Percentiles rank a stretch among this genome's conserved stretches.
Conservation (phyloP, 2,888 invertebrate species). For the Ametastegia equiseti region DNA sequence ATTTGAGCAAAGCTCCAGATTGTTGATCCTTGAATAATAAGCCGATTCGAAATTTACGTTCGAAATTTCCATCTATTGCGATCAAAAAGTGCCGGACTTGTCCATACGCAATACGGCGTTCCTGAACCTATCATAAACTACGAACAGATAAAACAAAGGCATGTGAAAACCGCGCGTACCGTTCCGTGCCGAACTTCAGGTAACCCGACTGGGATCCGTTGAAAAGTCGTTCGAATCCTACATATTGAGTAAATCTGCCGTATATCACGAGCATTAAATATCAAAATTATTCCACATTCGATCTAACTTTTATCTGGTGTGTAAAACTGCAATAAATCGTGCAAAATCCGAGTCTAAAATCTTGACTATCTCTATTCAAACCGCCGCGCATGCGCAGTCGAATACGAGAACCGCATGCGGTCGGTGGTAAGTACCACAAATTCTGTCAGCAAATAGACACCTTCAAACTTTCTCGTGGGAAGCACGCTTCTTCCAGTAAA, state of each 20-base stretch:
- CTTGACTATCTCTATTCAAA: background rate
- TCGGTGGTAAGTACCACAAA: background rate
- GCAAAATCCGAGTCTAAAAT: background rate
- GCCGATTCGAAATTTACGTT: background rate
- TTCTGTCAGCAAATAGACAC: background rate
- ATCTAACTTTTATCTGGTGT: background rate
- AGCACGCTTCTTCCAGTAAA: too few relatives aligned
- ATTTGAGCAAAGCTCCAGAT: constrained; percentile 15
- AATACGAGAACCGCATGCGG: background rate
- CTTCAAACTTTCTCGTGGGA: background rate
- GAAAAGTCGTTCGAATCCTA: background rate
- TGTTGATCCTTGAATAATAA: background rate
- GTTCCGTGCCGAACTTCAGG: background rate
- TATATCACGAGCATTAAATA: background rate
- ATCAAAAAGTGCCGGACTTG: background rate
- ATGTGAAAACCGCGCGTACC: too few relatives aligned
- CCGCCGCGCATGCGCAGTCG: background rate
- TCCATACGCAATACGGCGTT: background rate
- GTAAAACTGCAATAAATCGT: background rate
- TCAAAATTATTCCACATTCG: background rate
- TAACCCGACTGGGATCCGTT: too few relatives aligned
- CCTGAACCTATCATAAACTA: background rate
- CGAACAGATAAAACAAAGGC: background rate
- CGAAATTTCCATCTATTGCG: background rate
- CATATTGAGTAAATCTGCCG: background rate